Base-by-base conservation (phyloP, 2,113 vertebrate genomes). In the Lutjanus erythropterus region DNA sequence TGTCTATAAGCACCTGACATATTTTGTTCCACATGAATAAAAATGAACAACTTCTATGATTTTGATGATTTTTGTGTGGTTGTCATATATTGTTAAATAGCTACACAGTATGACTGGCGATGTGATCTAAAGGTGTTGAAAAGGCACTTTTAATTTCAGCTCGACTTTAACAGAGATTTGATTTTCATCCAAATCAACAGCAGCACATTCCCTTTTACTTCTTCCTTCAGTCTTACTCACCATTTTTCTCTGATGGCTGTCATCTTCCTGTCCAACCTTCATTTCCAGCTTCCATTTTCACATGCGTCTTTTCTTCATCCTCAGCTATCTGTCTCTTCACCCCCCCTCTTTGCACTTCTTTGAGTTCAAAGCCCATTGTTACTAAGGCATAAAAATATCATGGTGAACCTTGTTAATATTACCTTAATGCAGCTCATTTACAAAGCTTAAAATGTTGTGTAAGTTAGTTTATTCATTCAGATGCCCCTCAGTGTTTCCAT, bases 401-500 rank as follows among this genome's bases (percentile, higher is more conserved):
- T 39, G 49, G 6, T 27, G 8, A 53, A 25, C 23, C 35, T 3
- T 3, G 16, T 42, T 65, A 35, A 47, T 15, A 18, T 44, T 8
- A 3, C 56, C 18, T 69, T 29, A n/a, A 18, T 52, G 33, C 41
- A 27, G 23, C 21, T 41, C 31, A 33, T 62, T 69, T 62, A 33
- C 35, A 42, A 21, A 70, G 49, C 33, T 42, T n/a, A 46, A 16
- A 1, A 19, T 39, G 46, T 31, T 27, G 46, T 27, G 31, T 49
- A 61, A 71, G 37, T 66, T 29, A 31, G 15, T 41, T 55, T 50
- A 15, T 49, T 55, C 50, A 41, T 42, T 70, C 19, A 53, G 21
- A 56, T 53, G 18, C 25, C 25, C 29, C 55, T 15, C 16, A 16
- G 60, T 70, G 73, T 61, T 55, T 64, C 41, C 61, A 39, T 53